Evolutionary conservation across 2,888 invertebrate genomes (phyloP), one percentile per base, ranked within the genome.

Genomic region (Pristionchus entomophagus): DNA sequence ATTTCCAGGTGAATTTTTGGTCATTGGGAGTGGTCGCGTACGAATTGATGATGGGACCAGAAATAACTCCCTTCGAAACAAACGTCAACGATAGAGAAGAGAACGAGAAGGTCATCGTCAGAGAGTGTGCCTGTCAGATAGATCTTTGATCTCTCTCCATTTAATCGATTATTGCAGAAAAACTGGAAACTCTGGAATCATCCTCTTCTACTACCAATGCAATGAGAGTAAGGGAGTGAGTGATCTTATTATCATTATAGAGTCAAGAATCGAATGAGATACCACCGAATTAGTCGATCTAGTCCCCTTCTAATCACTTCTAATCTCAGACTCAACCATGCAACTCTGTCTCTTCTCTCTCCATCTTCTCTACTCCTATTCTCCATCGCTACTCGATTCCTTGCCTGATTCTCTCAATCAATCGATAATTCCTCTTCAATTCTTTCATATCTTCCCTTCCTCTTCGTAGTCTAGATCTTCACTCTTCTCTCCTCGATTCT

Each of bases 201-300:
- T 87, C 53, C 84, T 92, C 49, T 89, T 88, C 88, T 89, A 90
- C 87, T 95, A 94, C 89, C 94, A 93, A 86, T 94, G 94, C 90
- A 95, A 87, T 41, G 91, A 92, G 81, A 88, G 86, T 10, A 56
- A 69, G 26, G 59, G 26, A n/a, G 82, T 82, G 38, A 41, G 82
- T 82, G 41, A n/a, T 77, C 35, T 77, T 38, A 4, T 19, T 10
- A 41, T 8, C 38, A 19, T 22, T 77, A n/a, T 56, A 3, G 29
- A 26, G 1, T 35, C 38, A 35, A 14, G n/a, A n/a, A 26, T 10
- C 1, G 19, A 35, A n/a, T 51, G 26, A 80, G 51, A 69, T 45
- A n/a, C n/a, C 41, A 22, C 38, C 12, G 12, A 35, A 65, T 10
- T 14, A 14, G 45, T 73, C n/a, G 56, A n/a, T 22, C 22, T n/a